Percentiles rank a stretch among this genome's conserved stretches.
These are phyloP conservation scores for Chloroclysta siterata DNA, from an alignment of 2,888 invertebrate species.

Conservation along the genomic window DNA sequence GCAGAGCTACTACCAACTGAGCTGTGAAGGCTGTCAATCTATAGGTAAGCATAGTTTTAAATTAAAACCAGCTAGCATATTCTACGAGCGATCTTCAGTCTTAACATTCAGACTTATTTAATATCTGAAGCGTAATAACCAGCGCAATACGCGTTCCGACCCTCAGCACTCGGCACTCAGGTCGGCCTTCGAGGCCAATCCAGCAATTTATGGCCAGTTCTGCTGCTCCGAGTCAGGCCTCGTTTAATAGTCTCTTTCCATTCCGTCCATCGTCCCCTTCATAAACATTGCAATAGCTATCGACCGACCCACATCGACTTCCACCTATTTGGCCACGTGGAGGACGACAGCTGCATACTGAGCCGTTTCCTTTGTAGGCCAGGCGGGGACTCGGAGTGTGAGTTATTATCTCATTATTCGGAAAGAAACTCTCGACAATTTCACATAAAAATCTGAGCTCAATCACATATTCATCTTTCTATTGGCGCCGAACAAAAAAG, in stretches of 20 bases:
- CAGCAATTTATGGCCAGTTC: conserved; percentile 14
- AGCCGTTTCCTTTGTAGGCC: conserved; percentile 32
- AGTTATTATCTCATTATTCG: conserved; percentile 43
- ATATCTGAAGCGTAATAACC: conserved; percentile 7
- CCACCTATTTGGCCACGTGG: conserved; percentile 37
- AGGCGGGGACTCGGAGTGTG: conserved; percentile 2
- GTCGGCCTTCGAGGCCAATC: conserved; percentile 14
- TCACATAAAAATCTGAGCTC: conserved; percentile 43
- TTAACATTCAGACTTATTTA: neutral
- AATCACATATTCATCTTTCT: conserved; percentile 52
- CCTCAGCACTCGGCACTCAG: neutral
- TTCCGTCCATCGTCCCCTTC: conserved; percentile 44
- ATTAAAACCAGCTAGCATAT: too few species aligned
- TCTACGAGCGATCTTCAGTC: too few species aligned
- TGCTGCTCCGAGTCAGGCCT: conserved; percentile 26
- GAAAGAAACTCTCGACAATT: conserved; percentile 45
- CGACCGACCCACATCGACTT: conserved; percentile 52
- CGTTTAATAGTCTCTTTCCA: conserved; percentile 49
- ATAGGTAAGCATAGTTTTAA: too few species aligned
- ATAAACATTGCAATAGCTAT: conserved; percentile 55
- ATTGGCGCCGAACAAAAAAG: conserved; percentile 54
- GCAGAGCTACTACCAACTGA: too few species aligned
- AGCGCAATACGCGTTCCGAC: conserved; percentile 1
- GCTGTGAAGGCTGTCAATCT: too few species aligned
- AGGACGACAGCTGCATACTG: conserved; percentile 47